phyloP scores from a whole-genome alignment of 2,888 invertebrate genomes.

The Erpobdella octoculata region DNA sequence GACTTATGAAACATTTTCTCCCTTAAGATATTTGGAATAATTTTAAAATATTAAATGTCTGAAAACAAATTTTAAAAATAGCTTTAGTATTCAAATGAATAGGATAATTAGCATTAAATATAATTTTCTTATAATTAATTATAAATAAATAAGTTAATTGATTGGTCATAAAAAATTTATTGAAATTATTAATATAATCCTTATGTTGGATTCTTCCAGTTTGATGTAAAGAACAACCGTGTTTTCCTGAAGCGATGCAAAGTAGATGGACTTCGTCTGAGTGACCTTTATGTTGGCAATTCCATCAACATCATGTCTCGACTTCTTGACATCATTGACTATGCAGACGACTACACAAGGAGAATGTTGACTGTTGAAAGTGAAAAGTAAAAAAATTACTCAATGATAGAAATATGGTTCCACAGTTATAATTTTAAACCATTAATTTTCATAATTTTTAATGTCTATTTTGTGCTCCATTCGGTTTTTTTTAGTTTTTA shows the following conservation, averaged over 20 bases:
- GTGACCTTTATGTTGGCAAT: constrained; percentile 52
- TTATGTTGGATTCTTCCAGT: too few relatives aligned
- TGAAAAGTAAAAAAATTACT: constrained; percentile 45
- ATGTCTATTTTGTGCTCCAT: not conserved
- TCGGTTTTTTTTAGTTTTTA: not conserved
- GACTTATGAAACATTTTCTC: too few relatives aligned
- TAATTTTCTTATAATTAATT: not conserved
- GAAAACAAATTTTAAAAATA: not conserved
- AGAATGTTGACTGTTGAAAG: constrained; percentile 46
- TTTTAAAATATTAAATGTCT: not conserved
- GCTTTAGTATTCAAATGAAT: not conserved
- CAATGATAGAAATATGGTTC: not conserved
- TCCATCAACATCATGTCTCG: constrained; percentile 52
- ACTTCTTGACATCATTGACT: constrained; percentile 52
- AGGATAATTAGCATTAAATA: not conserved
- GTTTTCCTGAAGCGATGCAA: constrained; percentile 51
- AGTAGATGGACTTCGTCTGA: constrained; percentile 45
- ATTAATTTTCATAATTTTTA: not conserved
- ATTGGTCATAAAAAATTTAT: too few relatives aligned
- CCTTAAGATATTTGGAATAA: not conserved
- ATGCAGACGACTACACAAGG: constrained; percentile 52
- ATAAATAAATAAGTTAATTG: too few relatives aligned
- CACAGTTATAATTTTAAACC: not conserved
- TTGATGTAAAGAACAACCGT: constrained; percentile 52
- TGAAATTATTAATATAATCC: not conserved